These are phyloP conservation scores for Crypturellus undulatus DNA, from an alignment of 2,113 vertebrate genomes.

Conservation along the genomic window DNA sequence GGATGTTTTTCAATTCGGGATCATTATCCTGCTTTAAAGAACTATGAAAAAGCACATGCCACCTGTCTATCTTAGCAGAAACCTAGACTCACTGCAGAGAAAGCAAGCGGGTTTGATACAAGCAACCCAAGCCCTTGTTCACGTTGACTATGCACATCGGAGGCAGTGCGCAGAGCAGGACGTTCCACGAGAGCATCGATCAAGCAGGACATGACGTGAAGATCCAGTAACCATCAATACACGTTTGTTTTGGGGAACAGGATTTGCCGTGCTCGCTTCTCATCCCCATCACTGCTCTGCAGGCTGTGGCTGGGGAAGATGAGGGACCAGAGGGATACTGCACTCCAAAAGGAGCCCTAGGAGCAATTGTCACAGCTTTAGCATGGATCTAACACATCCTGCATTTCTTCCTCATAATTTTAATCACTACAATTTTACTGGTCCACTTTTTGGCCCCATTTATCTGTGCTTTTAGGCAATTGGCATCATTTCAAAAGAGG, in stretches of 20 bases:
- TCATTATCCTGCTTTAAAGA: neutral
- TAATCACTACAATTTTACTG: neutral
- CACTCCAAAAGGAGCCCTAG: neutral
- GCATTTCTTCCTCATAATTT: neutral
- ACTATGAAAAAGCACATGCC: neutral
- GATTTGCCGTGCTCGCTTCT: neutral
- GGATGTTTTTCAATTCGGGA: neutral
- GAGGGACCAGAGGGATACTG: neutral
- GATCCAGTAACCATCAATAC: neutral
- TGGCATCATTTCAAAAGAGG: neutral
- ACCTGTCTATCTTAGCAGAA: neutral
- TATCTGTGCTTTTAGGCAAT: neutral
- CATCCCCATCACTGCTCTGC: neutral
- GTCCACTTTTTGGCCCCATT: neutral
- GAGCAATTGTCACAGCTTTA: neutral
- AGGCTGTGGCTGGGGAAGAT: neutral
- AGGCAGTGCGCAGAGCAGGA: neutral
- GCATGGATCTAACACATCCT: neutral
- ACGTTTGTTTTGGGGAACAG: neutral
- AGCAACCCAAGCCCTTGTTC: neutral
- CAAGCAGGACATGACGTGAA: neutral
- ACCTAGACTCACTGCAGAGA: neutral
- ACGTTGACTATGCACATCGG: neutral
- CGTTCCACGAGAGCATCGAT: neutral
- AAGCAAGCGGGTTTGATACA: neutral